phyloP scores from a whole-genome alignment of 30 jellyfish, hydroid and myxozoan species.

The Chironex yamaguchii region DNA sequence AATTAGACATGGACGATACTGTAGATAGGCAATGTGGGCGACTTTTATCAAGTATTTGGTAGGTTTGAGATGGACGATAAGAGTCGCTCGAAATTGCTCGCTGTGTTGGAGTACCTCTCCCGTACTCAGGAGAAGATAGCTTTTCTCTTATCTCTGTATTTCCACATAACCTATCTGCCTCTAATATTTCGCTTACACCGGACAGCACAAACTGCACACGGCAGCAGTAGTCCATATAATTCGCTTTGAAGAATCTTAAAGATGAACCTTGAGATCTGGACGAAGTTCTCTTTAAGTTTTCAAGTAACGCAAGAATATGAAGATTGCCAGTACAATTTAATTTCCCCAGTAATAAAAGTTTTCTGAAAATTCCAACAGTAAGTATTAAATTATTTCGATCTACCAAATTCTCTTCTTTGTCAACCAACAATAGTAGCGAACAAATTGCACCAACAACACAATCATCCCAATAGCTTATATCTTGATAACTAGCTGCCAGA shows the following conservation, averaged over 20 bases:
- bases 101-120: no score
- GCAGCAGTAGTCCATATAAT: background rate
- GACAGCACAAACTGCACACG: background rate
- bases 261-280: background rate
- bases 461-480: background rate
- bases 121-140: no score
- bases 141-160: no score
- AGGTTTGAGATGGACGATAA: no score
- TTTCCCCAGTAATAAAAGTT: background rate
- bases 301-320: background rate
- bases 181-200: no score
- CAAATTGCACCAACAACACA: background rate
- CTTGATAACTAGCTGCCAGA: constrained; percentile 17
- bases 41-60: no score
- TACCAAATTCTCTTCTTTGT: background rate
- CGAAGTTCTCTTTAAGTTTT: background rate
- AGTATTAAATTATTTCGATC: background rate
- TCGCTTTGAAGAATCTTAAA: no score
- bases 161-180: no score
- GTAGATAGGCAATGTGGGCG: no score
- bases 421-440: background rate
- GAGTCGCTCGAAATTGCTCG: no score
- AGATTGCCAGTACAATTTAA: background rate
- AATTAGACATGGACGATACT: no score
- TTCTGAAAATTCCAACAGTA: background rate